Base-by-base conservation (phyloP, 1,140 invertebrate genomes). In the Adoxophyes honmai region DNA sequence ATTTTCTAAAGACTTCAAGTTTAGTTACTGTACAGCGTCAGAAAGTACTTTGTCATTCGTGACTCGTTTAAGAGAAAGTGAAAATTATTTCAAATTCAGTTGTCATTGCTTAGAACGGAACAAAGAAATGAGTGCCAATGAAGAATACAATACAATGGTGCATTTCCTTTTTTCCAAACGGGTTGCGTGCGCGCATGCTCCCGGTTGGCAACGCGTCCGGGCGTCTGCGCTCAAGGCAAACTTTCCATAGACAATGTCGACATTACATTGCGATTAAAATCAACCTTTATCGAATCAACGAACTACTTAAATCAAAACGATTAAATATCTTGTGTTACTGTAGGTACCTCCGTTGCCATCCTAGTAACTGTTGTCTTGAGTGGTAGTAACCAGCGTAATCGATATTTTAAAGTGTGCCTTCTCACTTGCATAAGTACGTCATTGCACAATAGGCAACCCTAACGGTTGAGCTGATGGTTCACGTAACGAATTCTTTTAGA, bases 181-280 rank as follows among this genome's bases (percentile, higher is more conserved):
- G 16, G 14, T 48, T 28, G 42, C 10, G 18, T 33, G n/a, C 14
- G 18, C n/a, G 18, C 18, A 18, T 28, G 8, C 42, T 33, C 4
- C 18, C 42, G n/a, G 18, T 48, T 48, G 21, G 52, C 52, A 54
- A 54, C n/a, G 18, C 16, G 16, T 54, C 52, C 44, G 34, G 52
- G 34, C 13, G 10, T 28, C 36, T n/a, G 37, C 28, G 48, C 37
- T 58, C 64, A 62, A 62, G 60, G 54, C 55, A 52, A 58, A 66
- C 64, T 66, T 66, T 62, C 60, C 55, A 60, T 48, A 28, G 42
- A 14, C 21, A 48, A 48, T 48, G 42, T 48, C 42, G 42, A 28
- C 42, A 48, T 18, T 48, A 16, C n/a, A 48, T 28, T 21, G 42
- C 42, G 42, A 48, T 48, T 48, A 48, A 21, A 33, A 48, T 48